Percentiles rank a stretch among this genome's conserved stretches.
phyloP scores from a whole-genome alignment of 2,888 invertebrate species.

The Cacoxenus indagator region DNA sequence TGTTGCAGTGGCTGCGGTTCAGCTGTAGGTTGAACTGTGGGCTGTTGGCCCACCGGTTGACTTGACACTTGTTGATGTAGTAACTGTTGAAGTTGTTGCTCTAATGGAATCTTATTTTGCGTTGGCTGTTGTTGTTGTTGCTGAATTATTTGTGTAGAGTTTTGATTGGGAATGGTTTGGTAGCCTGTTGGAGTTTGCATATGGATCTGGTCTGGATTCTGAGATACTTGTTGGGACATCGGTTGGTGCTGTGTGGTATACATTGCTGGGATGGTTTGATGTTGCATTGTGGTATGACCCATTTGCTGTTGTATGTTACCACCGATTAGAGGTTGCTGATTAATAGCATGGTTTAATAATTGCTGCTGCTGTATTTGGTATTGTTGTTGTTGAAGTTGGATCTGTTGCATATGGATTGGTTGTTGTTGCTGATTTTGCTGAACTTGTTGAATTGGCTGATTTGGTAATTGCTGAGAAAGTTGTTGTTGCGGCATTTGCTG shows the following conservation, averaged over 20 bases:
- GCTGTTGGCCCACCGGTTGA: conserved; percentile 36
- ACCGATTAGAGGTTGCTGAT: background rate
- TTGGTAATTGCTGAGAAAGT: conserved; percentile 34
- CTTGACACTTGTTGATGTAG: conserved; percentile 72
- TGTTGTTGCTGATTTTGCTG: conserved; percentile 29
- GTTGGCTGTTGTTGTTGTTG: conserved; percentile 73
- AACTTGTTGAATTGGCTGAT: conserved; percentile 37
- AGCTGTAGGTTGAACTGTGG: background rate
- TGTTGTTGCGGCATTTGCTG: conserved; percentile 32
- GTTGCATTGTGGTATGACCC: background rate
- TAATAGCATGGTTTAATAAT: background rate
- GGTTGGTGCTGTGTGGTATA: conserved; percentile 11
- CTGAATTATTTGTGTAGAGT: conserved; percentile 54
- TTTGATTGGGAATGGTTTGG: conserved; percentile 13
- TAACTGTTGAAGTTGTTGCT: conserved; percentile 74
- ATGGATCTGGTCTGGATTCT: background rate
- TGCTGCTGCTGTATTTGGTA: conserved; percentile 53
- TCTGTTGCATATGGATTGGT: conserved; percentile 42
- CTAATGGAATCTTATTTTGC: conserved; percentile 66
- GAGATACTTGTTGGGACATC: background rate
- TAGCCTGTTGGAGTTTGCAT: background rate
- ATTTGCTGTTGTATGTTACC: background rate
- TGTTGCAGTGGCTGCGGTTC: conserved; percentile 39
- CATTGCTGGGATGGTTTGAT: background rate
- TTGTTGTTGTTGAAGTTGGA: conserved; percentile 45